Evolutionary conservation across 2,113 vertebrate species (phyloP).

Genomic region (Trachemys scripta): DNA sequence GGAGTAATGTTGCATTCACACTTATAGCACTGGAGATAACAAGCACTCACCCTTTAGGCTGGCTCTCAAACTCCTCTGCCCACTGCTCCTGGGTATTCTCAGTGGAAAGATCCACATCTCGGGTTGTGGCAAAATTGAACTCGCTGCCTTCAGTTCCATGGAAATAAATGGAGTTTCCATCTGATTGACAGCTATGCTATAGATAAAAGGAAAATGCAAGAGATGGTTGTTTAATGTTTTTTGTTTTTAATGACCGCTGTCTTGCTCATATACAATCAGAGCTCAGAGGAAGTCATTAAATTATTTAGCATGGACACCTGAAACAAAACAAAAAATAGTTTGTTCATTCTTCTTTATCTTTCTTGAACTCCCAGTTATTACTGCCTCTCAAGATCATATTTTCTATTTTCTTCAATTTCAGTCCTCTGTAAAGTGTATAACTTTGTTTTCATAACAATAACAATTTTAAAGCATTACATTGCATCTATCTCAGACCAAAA

Average conservation of each 20-base stretch:
- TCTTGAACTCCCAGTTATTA: not conserved
- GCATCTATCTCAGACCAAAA: not conserved
- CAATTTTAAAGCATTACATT: not conserved
- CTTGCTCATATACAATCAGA: conserved; percentile 26
- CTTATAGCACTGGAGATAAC: fast-evolving
- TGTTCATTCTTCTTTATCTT: not conserved
- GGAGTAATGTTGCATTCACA: not conserved
- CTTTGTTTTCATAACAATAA: not conserved
- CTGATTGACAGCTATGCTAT: conserved; percentile 98
- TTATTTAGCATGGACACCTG: conserved; percentile 12
- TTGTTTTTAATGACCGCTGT: conserved; percentile 26
- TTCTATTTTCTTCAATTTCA: not conserved
- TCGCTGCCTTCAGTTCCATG: conserved; percentile 91
- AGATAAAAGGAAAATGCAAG: conserved; percentile 56
- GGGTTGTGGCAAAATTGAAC: conserved; percentile 93
- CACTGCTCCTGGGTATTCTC: conserved; percentile 94
- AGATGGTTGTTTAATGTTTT: conserved; percentile 29
- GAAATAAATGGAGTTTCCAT: conserved; percentile 96
- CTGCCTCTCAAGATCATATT: fast-evolving
- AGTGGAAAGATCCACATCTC: conserved; percentile 92
- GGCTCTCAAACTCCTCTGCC: conserved; percentile 97
- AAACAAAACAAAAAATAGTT: conserved; percentile 30
- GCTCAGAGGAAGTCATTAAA: conserved; percentile 17
- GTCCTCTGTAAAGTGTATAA: not conserved
- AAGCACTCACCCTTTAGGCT: conserved; percentile 89